Percentiles rank a stretch among this genome's conserved stretches.
Conservation (phyloP, 2,888 invertebrate genomes). For the Tetheella fluctuosa region DNA sequence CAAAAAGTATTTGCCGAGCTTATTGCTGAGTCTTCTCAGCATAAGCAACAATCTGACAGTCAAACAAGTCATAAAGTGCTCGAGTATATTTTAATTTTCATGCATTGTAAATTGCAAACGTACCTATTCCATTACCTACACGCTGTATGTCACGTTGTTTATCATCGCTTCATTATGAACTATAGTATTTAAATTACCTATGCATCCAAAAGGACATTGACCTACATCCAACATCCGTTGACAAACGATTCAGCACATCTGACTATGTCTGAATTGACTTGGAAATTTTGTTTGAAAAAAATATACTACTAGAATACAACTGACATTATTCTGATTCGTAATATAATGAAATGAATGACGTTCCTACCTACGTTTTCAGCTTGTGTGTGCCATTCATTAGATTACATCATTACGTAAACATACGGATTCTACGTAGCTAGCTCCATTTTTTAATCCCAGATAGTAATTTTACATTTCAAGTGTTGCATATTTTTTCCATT, state of each 20-base stretch:
- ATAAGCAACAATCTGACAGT: too few species aligned
- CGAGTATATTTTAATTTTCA: too few species aligned
- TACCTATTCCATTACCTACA: neutral
- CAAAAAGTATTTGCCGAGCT: too few species aligned
- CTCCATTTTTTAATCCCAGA: too few species aligned
- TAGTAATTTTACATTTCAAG: too few species aligned
- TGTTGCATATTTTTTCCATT: too few species aligned
- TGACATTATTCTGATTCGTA: conserved; percentile 29
- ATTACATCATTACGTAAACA: too few species aligned
- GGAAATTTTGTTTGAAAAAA: conserved; percentile 67
- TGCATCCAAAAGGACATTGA: conserved; percentile 65
- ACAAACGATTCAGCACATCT: conserved; percentile 66
- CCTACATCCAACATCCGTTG: conserved; percentile 64
- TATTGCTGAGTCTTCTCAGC: too few species aligned
- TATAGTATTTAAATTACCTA: conserved; percentile 30
- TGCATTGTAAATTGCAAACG: neutral
- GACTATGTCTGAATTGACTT: conserved; percentile 70
- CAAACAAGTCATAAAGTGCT: too few species aligned
- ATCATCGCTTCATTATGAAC: conserved; percentile 13
- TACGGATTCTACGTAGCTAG: too few species aligned
- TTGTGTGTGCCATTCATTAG: neutral
- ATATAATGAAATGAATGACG: conserved; percentile 27
- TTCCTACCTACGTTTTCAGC: neutral
- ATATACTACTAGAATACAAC: conserved; percentile 45
- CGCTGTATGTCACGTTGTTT: neutral